phyloP scores from a whole-genome alignment of 2,797 vertebrate species.

The Acridotheres tristis region DNA sequence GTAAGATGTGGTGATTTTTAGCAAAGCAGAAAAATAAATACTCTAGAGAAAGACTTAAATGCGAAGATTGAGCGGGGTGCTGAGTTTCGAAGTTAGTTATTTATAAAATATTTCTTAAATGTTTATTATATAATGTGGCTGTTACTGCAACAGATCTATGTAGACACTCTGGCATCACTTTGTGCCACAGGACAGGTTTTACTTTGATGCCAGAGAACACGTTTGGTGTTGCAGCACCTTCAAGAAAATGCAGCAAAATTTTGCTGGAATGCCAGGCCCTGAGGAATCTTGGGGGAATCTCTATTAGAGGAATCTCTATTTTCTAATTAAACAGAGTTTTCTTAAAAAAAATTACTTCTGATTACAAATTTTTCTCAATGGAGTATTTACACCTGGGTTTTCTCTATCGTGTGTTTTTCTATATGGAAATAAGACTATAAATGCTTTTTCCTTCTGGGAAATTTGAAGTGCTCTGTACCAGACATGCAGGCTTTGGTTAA shows the following conservation, averaged over 20 bases:
- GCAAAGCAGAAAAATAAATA: background rate
- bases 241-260: background rate
- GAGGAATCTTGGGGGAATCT: background rate
- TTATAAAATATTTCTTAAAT: background rate
- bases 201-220: background rate
- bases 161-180: background rate
- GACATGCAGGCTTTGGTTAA: background rate
- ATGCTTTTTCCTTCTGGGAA: background rate
- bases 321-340: background rate
- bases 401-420: background rate
- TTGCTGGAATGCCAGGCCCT: background rate
- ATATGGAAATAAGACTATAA: background rate
- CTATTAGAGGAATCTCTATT: background rate
- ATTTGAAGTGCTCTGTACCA: background rate
- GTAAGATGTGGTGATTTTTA: background rate
- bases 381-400: background rate
- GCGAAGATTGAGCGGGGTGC: background rate
- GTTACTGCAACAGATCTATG: background rate
- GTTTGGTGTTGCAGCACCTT: background rate
- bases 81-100: background rate
- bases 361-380: background rate
- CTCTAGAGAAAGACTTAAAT: background rate
- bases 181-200: background rate
- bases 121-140: background rate
- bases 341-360: background rate